Conservation (phyloP, 2,797 vertebrate genomes). For the Pseudopleuronectes americanus region DNA sequence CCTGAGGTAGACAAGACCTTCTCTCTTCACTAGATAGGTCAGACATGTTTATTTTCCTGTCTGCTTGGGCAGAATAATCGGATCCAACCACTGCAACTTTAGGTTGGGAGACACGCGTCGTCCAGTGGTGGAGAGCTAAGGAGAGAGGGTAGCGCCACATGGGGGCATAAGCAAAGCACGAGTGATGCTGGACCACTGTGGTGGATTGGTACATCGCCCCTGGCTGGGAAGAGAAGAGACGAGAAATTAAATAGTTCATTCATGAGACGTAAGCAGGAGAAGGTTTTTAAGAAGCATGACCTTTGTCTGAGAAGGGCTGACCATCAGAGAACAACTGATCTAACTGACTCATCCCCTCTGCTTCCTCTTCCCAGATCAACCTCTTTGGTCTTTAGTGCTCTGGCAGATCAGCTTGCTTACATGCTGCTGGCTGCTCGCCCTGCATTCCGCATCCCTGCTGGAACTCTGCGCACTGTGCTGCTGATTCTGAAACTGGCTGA, state of each 20-base stretch:
- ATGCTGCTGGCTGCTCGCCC: slow-evolving; percentile 32
- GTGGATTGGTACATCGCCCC: slow-evolving; percentile 73
- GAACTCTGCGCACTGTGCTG: slow-evolving; percentile 11
- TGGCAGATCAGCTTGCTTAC: slow-evolving; percentile 31
- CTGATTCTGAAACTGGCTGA: slow-evolving; percentile 77
- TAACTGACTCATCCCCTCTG: slow-evolving; percentile 34
- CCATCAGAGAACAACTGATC: slow-evolving; percentile 28
- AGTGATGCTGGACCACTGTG: slow-evolving; percentile 86
- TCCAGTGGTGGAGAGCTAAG: slow-evolving; percentile 78
- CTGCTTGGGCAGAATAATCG: not conserved
- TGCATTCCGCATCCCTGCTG: slow-evolving; percentile 39
- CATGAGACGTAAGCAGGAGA: slow-evolving; percentile 8
- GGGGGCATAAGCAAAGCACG: slow-evolving; percentile 77
- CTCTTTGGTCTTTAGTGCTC: slow-evolving; percentile 1
- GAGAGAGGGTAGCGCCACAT: slow-evolving; percentile 88
- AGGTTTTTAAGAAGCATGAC: slow-evolving; percentile 40
- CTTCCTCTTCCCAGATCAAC: slow-evolving; percentile 38
- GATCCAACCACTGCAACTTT: slow-evolving; percentile 11
- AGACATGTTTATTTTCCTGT: not conserved
- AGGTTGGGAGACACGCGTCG: slow-evolving; percentile 12
- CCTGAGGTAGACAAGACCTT: slow-evolving; percentile 76
- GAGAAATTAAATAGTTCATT: slow-evolving; percentile 3
- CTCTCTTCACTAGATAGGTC: slow-evolving; percentile 17
- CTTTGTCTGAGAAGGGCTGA: slow-evolving; percentile 34
- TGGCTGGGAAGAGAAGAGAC: slow-evolving; percentile 19